Conservation (phyloP, 2,113 vertebrate genomes). For the Hemiprocne comata region DNA sequence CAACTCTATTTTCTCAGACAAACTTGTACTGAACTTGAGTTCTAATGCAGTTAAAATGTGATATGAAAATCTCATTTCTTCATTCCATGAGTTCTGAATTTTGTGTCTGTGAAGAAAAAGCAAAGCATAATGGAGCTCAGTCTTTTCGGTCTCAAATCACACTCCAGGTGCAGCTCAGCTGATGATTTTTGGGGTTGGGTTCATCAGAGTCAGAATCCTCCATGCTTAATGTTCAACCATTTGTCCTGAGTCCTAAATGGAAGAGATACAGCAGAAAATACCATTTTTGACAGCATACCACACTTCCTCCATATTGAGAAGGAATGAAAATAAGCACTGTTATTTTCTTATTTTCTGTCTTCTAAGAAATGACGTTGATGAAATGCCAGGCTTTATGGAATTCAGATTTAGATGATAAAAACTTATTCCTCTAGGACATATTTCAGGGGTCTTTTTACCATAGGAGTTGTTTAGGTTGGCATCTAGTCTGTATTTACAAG, state of each 20-base stretch:
- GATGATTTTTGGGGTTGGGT: neutral
- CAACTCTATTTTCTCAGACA: neutral
- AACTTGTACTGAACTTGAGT: neutral
- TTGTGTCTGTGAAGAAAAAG: neutral
- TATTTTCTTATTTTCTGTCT: neutral
- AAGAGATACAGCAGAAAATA: neutral
- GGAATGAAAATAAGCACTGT: neutral
- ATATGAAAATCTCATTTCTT: neutral
- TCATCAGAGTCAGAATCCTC: neutral
- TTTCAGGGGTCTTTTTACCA: neutral
- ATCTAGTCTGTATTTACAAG: neutral
- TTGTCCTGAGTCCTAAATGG: neutral
- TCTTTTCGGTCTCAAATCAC: neutral
- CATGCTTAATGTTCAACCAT: neutral
- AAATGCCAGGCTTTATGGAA: neutral
- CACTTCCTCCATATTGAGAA: neutral
- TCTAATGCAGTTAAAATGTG: neutral
- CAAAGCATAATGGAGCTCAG: neutral
- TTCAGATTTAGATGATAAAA: neutral
- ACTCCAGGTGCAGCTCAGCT: neutral
- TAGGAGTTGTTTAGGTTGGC: neutral
- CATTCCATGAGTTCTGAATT: neutral
- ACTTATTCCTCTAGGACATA: neutral
- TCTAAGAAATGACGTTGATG: neutral
- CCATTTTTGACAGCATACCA: neutral